Base-by-base conservation (phyloP, 1,140 invertebrate species). In the Drosophila sechellia region DNA sequence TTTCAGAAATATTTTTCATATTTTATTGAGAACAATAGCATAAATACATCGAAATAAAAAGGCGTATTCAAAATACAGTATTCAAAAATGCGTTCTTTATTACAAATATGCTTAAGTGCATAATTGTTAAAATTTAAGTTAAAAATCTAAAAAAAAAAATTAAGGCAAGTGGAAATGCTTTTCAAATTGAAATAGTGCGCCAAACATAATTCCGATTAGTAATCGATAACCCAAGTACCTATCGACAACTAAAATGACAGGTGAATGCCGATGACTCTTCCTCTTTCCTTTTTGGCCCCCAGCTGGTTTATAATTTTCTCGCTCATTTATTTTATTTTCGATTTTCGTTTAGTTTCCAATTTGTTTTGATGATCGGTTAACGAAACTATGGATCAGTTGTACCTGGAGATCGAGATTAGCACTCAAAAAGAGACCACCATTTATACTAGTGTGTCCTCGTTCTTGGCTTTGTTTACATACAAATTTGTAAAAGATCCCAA, bases 401-500 rank as follows among this genome's bases (percentile, higher is more conserved):
- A 87, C 64, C 59, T 92, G 27, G 90, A 92, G 75, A 90, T 92
- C 37, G 90, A 91, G 64, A 73, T 91, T 13, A 90, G 71, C 54
- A 91, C 90, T 5, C 64, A 52, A 42, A 73, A 90, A 11, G 79
- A 86, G 63, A 91, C 87, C 8, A 87, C 74, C 3, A 90, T 92
- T 13, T 91, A 84, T 68, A 91, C 90, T 17, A 90, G 64, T 17
- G 68, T 87, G 8, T 65, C 81, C 37, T 92, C 90, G 25, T 92
- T 90, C 50, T 35, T 91, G 22, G 90, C 90, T 22, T 71, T 92
- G 4, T 92, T 79, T 43, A 72, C 77, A 27, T 81, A 90, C 50
- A 72, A 75, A n/a, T 92, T 79, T 35, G 53, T 91, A 3, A 75
- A 79, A n/a, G 69, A 72, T 15, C 79, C 84, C 0, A 46, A 68